Conservation (phyloP, 1,140 invertebrate genomes). For the Hypsibius dujardini region DNA sequence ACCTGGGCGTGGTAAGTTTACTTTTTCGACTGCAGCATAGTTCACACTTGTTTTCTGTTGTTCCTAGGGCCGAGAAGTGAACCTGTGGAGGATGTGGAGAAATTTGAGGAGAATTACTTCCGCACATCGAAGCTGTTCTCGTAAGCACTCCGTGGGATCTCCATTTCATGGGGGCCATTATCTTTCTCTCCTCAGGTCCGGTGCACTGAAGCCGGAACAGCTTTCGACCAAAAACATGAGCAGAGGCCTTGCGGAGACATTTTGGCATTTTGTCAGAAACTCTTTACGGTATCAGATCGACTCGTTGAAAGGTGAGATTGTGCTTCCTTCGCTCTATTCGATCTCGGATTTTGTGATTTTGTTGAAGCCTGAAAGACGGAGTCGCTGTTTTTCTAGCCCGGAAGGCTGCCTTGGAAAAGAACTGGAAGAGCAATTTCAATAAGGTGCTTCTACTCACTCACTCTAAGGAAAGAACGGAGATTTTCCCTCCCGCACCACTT, state of each 20-base stretch:
- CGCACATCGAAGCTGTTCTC: constrained; percentile 78
- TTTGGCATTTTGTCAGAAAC: constrained; percentile 98
- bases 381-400: constrained; percentile 42
- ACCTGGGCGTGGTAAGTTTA: too few species aligned
- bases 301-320: constrained; percentile 58
- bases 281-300: constrained; percentile 97
- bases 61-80: constrained; percentile 61
- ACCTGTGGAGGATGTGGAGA: constrained; percentile 72
- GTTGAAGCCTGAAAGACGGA: constrained; percentile 9
- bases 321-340: constrained; percentile 10
- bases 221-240: constrained; percentile 90
- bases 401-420: constrained; percentile 91
- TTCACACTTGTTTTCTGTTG: too few species aligned
- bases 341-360: not conserved
- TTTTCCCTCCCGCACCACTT: too few species aligned
- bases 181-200: constrained; percentile 44
- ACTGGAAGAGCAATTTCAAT: constrained; percentile 99
- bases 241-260: constrained; percentile 87
- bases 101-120: constrained; percentile 93
- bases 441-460: too few species aligned
- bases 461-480: too few species aligned
- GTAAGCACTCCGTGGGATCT: constrained; percentile 36
- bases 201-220: constrained; percentile 78
- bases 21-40: too few species aligned
- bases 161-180: too few species aligned